These are phyloP conservation scores for Morpho achilles DNA, from an alignment of 2,888 invertebrate species.

Conservation along the genomic window DNA sequence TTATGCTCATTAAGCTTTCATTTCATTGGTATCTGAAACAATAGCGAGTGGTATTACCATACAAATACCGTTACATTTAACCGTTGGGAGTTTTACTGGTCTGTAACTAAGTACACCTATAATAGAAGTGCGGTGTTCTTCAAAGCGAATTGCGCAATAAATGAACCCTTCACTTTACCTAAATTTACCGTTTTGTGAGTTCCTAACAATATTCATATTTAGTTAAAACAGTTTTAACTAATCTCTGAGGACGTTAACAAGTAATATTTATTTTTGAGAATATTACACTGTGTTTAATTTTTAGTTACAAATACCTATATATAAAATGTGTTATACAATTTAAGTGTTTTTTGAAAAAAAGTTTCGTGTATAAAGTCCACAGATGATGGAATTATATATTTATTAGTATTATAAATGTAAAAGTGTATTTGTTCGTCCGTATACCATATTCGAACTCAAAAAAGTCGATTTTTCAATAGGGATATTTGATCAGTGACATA, in stretches of 20 bases:
- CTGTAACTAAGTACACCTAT: slow-evolving; percentile 13
- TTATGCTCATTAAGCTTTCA: neutral
- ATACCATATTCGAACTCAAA: no score
- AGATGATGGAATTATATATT: no score
- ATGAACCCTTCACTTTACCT: slow-evolving; percentile 35
- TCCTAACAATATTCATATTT: slow-evolving; percentile 3
- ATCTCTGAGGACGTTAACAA: slow-evolving; percentile 11
- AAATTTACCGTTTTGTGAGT: slow-evolving; percentile 26
- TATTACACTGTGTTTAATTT: no score
- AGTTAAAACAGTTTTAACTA: slow-evolving; percentile 8
- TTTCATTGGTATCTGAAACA: slow-evolving; percentile 26
- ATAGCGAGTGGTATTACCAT: slow-evolving; percentile 18
- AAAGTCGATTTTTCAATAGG: no score
- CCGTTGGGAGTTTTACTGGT: slow-evolving; percentile 7
- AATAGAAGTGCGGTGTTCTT: slow-evolving; percentile 31
- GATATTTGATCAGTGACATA: no score
- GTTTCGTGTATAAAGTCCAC: no score
- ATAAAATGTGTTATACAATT: no score
- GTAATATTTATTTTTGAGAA: neutral
- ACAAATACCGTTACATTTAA: neutral
- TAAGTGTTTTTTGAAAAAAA: no score
- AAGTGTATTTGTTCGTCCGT: no score
- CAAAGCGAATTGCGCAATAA: slow-evolving; percentile 37
- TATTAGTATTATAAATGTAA: no score
- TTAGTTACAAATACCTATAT: no score